These are phyloP conservation scores for Serripes groenlandicus DNA, from an alignment of 2,888 invertebrate species.

Conservation along the genomic window DNA sequence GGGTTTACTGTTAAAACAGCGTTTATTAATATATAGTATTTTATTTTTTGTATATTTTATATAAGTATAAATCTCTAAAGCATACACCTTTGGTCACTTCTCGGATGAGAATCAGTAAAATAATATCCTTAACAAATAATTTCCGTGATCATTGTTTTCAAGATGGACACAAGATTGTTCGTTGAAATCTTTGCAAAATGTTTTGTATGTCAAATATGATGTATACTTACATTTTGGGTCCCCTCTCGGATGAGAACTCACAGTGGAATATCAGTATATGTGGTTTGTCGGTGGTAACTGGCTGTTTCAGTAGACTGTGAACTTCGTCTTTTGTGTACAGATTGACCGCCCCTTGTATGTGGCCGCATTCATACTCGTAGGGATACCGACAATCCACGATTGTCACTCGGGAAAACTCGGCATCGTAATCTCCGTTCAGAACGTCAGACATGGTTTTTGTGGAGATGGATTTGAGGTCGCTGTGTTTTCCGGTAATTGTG, in stretches of 20 bases:
- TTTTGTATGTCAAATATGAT: neutral
- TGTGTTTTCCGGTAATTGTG: constrained; percentile 73
- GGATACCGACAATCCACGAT: constrained; percentile 60
- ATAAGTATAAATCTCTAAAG: no score
- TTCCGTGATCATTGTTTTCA: no score
- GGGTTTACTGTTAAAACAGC: no score
- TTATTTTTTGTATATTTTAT: no score
- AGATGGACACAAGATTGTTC: no score
- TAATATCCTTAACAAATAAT: no score
- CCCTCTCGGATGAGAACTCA: constrained; percentile 64
- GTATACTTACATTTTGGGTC: constrained; percentile 60
- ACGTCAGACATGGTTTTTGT: constrained; percentile 65
- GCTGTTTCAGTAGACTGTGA: constrained; percentile 27
- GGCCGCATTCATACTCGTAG: constrained; percentile 57
- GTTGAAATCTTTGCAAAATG: no score
- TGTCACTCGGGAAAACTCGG: constrained; percentile 26
- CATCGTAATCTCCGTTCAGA: constrained; percentile 36
- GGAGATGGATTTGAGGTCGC: constrained; percentile 80
- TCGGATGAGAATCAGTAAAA: no score
- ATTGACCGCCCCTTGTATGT: constrained; percentile 53
- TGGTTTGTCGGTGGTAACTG: constrained; percentile 37
- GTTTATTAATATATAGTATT: no score
- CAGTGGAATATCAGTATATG: constrained; percentile 66
- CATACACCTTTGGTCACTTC: no score
- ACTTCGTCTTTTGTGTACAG: constrained; percentile 58